phyloP scores from a whole-genome alignment of 1,140 invertebrate genomes.

The Leguminivora glycinivorella region DNA sequence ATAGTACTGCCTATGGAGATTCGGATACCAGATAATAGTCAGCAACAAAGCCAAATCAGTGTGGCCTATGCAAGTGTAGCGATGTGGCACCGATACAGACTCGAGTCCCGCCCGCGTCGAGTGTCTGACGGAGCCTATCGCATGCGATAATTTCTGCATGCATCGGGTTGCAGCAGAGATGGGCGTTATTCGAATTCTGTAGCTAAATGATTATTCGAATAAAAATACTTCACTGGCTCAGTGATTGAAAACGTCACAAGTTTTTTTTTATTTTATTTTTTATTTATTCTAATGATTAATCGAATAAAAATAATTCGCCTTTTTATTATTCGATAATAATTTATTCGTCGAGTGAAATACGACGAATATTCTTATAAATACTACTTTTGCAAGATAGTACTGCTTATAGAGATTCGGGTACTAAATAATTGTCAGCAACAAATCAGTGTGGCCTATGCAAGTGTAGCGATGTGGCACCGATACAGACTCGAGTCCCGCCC shows the following conservation, averaged over 20 bases:
- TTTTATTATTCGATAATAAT: no score
- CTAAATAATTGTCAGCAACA: neutral
- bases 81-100: constrained; percentile 21
- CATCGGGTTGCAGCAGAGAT: neutral
- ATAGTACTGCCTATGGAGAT: neutral
- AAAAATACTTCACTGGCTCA: no score
- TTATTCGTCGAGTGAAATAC: no score
- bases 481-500: constrained; percentile 15
- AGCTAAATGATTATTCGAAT: no score
- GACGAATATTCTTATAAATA: no score
- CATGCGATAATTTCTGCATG: constrained; percentile 15
- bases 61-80: neutral
- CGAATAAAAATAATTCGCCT: no score
- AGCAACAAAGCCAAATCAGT: neutral
- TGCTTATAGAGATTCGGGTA: neutral
- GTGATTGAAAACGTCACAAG: no score
- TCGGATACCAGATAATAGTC: neutral
- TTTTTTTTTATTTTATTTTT: no score
- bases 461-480: constrained; percentile 8
- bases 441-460: neutral
- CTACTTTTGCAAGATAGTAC: no score
- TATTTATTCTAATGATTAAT: no score
- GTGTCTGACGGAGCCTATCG: constrained; percentile 14
- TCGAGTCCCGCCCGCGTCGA: constrained; percentile 4
- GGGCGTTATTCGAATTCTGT: no score